Evolutionary conservation across 2,888 invertebrate genomes (phyloP).

Genomic region (Aphelenchoides bicaudatus): DNA sequence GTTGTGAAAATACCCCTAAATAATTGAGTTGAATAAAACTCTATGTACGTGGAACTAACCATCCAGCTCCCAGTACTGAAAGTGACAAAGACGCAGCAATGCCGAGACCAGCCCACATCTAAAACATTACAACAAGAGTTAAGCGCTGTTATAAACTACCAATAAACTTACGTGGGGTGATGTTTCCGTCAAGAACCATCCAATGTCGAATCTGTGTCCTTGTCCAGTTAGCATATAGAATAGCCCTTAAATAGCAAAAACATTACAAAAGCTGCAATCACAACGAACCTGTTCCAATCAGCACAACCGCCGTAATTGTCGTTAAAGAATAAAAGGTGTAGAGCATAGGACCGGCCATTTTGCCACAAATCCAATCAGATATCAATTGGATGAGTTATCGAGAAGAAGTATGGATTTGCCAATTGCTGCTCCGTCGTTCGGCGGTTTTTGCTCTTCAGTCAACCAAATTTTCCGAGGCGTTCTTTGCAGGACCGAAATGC

Average conservation of each 20-base stretch:
- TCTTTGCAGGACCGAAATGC: no score
- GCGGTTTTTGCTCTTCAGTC: no score
- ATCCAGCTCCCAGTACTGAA: conserved; percentile 93
- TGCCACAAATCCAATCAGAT: no score
- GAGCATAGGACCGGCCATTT: conserved; percentile 44
- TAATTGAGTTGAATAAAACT: conserved; percentile 15
- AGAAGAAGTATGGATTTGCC: no score
- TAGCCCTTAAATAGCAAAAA: conserved; percentile 44
- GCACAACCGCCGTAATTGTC: conserved; percentile 37
- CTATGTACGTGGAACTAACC: conserved; percentile 63
- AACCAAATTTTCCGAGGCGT: no score
- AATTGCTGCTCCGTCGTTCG: no score
- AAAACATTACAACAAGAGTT: not conserved
- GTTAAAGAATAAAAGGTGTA: conserved; percentile 48
- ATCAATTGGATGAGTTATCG: no score
- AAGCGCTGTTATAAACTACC: not conserved
- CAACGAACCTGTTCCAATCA: conserved; percentile 50
- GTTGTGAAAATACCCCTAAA: conserved; percentile 88
- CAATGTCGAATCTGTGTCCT: conserved; percentile 64
- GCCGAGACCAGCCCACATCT: conserved; percentile 83
- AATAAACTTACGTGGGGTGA: conserved; percentile 78
- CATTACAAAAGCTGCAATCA: not conserved
- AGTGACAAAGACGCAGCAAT: conserved; percentile 87
- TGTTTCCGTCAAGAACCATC: conserved; percentile 75
- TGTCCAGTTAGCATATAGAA: conserved; percentile 64